phyloP scores from a whole-genome alignment of 2,113 vertebrate genomes.

The Calonectris borealis region DNA sequence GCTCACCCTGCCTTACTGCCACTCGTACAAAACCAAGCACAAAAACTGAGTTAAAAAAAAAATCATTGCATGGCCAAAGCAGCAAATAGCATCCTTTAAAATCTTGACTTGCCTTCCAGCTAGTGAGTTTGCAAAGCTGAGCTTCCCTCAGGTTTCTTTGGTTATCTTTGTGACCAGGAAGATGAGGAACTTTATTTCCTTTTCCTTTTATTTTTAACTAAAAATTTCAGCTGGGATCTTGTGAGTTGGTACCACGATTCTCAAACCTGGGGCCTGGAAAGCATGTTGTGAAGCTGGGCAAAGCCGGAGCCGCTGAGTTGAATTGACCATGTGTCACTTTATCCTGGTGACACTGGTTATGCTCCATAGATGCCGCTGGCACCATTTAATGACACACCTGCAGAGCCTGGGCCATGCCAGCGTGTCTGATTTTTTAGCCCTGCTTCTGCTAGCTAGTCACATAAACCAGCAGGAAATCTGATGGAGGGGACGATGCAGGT shows the following conservation, averaged over 20 bases:
- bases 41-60: not conserved
- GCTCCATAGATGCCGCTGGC: not conserved
- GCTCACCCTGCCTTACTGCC: rapidly evolving
- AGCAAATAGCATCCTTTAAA: not conserved
- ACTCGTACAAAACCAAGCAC: not conserved
- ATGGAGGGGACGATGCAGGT: not conserved
- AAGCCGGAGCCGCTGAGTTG: not conserved
- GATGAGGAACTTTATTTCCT: not conserved
- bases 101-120: not conserved
- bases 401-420: not conserved
- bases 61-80: not conserved
- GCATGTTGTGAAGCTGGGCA: not conserved
- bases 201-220: not conserved
- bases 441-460: not conserved
- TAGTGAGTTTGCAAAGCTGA: not conserved
- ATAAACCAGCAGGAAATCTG: not conserved
- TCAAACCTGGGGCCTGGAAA: not conserved
- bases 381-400: not conserved
- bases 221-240: not conserved
- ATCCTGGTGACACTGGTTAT: not conserved
- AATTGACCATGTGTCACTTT: not conserved
- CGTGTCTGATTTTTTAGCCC: not conserved
- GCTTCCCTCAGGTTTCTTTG: not conserved
- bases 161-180: not conserved
- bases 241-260: not conserved